Percentiles rank a stretch among this genome's conserved stretches.
These are phyloP conservation scores for Luperina nickerlii DNA, from an alignment of 2,888 invertebrate genomes.

Conservation along the genomic window DNA sequence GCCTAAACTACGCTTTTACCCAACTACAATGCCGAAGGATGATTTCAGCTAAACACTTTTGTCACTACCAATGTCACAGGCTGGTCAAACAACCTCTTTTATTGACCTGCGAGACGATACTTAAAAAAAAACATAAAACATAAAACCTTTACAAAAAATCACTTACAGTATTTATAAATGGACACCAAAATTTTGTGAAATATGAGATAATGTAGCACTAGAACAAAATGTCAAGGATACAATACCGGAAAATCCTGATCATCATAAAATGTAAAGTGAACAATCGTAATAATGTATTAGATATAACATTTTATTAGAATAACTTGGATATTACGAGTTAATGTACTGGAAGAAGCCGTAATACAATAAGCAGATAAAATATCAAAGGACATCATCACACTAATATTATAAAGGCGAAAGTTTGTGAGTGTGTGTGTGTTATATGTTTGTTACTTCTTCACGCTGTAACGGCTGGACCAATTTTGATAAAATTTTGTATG, in stretches of 20 bases:
- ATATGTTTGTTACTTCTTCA: no score
- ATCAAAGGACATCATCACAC: not conserved
- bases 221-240: not conserved
- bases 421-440: no score
- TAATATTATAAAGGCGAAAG: no score
- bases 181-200: not conserved
- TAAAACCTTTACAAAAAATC: no score
- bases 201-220: not conserved
- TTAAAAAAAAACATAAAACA: no score
- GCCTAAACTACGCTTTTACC: not conserved
- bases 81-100: no score
- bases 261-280: not conserved
- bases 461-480: no score
- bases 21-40: not conserved
- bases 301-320: conserved; percentile 2
- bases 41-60: not conserved
- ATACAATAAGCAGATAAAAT: not conserved
- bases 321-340: not conserved
- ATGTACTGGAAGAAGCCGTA: not conserved
- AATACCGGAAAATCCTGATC: not conserved
- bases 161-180: not conserved
- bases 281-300: not conserved
- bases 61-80: not conserved
- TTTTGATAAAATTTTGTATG: no score
- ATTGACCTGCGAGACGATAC: no score